Evolutionary conservation across 2,113 vertebrate species (phyloP), one percentile per base, ranked within the genome.

Genomic region (Neofelis nebulosa): DNA sequence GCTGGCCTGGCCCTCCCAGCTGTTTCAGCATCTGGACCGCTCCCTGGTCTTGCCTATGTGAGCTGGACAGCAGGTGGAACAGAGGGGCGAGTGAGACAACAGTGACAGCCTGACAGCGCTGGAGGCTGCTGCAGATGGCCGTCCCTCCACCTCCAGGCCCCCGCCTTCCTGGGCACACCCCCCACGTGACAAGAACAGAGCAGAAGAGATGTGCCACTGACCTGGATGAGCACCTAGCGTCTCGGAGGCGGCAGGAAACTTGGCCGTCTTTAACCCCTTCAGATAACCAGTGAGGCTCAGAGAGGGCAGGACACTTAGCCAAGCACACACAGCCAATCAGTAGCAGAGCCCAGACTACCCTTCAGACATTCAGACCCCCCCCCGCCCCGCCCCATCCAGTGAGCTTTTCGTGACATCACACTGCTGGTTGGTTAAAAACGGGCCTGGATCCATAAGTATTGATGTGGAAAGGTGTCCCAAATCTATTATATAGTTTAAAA

Each of bases 21-120:
- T 97, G 97, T 68, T 94, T 87, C 63, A 63, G 84, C 97, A 96
- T 92, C 97, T 98, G 97, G 91, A 48, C 90, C 4, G 0, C 94
- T 92, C 52, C 4, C 45, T 74, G 33, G 95, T 41, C 48, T 41
- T 76, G 65, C 85, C 57, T 31, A 52, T 45, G 27, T 1, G 25
- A 68, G 68, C 86, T 13, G 83, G 94, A 89, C 90, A 96, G 94
- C 94, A 97, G 97, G 94, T 83, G 48, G 66, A 85, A 50, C 71
- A n/a, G 89, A 71, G 71, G 13, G 31, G 76, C 65, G 41, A 48
- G 38, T 31, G 57, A 68, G 92, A 36, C 6, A 27, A n/a, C 68
- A 80, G 89, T 45, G 96, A 90, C 92, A 84, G 95, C n/a, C 91
- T 91, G 95, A 82, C 15, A 9, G 86, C 52, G 55, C 71, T 1